Conservation (phyloP, 2,113 vertebrate species). For the Phylloscopus trochiloides region DNA sequence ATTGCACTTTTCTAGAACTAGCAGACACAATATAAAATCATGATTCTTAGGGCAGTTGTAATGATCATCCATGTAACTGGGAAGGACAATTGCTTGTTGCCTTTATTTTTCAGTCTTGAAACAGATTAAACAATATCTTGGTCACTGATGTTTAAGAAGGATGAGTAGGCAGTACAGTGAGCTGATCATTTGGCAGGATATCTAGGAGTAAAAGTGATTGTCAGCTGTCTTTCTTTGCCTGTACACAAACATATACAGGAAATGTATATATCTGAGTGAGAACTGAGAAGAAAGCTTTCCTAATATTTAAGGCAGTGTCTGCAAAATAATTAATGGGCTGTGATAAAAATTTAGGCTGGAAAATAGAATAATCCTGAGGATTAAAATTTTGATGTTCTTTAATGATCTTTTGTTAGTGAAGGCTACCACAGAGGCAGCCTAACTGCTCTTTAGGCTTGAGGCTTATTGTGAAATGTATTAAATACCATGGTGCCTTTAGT, state of each 20-base stretch:
- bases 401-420: not conserved
- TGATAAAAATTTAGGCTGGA: not conserved
- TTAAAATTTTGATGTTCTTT: not conserved
- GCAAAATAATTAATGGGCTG: not conserved
- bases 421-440: not conserved
- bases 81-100: not conserved
- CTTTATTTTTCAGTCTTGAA: not conserved
- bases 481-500: not conserved
- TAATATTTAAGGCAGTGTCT: not conserved
- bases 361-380: not conserved
- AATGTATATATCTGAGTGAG: not conserved
- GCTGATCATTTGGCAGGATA: not conserved
- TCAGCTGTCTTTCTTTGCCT: not conserved
- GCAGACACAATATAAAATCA: not conserved
- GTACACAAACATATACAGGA: not conserved
- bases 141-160: not conserved
- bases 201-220: not conserved
- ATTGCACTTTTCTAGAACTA: constrained; percentile 19
- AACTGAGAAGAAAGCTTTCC: not conserved
- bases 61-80: not conserved
- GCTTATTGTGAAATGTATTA: not conserved
- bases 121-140: not conserved
- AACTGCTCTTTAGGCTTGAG: not conserved
- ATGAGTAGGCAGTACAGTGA: not conserved
- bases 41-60: not conserved